Evolutionary conservation across 2,113 vertebrate genomes (phyloP).

Genomic region (Nematolebias whitei): DNA sequence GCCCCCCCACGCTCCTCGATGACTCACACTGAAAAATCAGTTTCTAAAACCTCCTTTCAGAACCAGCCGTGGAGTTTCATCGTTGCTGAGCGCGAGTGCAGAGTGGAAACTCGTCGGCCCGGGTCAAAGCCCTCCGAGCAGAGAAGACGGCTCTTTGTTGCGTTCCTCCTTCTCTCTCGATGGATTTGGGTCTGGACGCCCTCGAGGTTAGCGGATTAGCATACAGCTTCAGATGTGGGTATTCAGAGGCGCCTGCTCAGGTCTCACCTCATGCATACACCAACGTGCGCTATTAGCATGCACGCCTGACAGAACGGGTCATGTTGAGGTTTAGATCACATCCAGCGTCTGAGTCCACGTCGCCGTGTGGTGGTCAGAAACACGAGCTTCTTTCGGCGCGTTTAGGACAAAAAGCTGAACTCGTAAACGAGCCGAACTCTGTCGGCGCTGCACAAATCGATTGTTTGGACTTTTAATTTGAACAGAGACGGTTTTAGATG

Average conservation of each 20-base stretch:
- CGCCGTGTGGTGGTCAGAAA: neutral
- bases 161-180: conserved; percentile 2
- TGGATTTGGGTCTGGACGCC: conserved; percentile 30
- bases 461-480: neutral
- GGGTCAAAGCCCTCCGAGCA: conserved; percentile 50
- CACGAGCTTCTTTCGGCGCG: too few relatives aligned
- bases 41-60: conserved; percentile 35
- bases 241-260: conserved; percentile 43
- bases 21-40: conserved; percentile 21
- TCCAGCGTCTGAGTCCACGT: too few relatives aligned
- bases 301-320: conserved; percentile 31
- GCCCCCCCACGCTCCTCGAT: conserved; percentile 27
- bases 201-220: conserved; percentile 65
- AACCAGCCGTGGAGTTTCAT: conserved; percentile 42
- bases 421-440: neutral
- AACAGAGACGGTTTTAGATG: conserved; percentile 1
- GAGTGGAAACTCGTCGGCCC: conserved; percentile 38
- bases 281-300: conserved; percentile 46
- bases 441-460: neutral
- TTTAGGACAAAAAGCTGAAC: neutral
- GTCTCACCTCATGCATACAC: conserved; percentile 49
- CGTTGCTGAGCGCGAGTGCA: conserved; percentile 27
- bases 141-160: conserved; percentile 40
- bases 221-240: conserved; percentile 59
- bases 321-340: neutral